These are phyloP conservation scores for Notodonta dromedarius DNA, from an alignment of 2,888 invertebrate species.

Conservation along the genomic window DNA sequence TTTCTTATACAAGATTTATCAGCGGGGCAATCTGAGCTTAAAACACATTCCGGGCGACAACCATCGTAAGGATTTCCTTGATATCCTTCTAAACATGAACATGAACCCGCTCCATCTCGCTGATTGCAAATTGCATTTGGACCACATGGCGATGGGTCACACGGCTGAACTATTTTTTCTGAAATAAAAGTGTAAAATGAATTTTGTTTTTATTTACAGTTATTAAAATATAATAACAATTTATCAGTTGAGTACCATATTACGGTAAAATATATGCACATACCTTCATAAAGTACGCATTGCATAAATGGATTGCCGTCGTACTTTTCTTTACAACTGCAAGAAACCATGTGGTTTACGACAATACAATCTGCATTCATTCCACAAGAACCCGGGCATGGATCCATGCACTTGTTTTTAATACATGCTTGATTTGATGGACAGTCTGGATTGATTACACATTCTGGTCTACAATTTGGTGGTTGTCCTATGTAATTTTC, in stretches of 20 bases:
- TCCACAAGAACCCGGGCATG: conserved; percentile 93
- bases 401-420: conserved; percentile 91
- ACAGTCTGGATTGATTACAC: conserved; percentile 92
- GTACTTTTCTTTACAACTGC: conserved; percentile 89
- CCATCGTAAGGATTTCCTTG: conserved; percentile 94
- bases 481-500: conserved; percentile 91
- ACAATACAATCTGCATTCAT: conserved; percentile 91
- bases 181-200: conserved; percentile 43
- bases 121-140: conserved; percentile 91
- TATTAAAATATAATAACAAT: too few relatives aligned
- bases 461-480: conserved; percentile 93
- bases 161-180: conserved; percentile 87
- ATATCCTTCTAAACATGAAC: conserved; percentile 91
- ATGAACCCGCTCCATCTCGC: conserved; percentile 91
- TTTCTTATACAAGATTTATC: conserved; percentile 92
- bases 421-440: conserved; percentile 90
- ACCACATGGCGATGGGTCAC: conserved; percentile 95
- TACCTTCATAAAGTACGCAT: conserved; percentile 82
- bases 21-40: conserved; percentile 93
- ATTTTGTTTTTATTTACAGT: neutral
- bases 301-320: conserved; percentile 93
- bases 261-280: neutral
- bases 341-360: conserved; percentile 91
- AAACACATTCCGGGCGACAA: conserved; percentile 94
- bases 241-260: too few relatives aligned